Conservation (phyloP, 1,140 invertebrate species). For the Cyclargus thomasi region DNA sequence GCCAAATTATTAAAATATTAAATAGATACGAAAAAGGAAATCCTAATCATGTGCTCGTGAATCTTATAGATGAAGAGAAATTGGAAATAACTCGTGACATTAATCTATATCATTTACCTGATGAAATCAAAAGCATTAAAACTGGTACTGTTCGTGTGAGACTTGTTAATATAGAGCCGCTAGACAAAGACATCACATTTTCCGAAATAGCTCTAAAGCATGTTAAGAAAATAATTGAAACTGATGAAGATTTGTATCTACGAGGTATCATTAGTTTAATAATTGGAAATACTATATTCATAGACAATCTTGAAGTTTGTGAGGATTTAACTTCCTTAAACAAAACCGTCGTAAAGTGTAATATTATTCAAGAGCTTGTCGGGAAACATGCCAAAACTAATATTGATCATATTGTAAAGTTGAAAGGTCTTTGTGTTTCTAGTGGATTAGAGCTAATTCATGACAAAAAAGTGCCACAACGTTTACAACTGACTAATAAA, state of each 20-base stretch:
- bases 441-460: constrained; percentile 23
- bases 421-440: constrained; percentile 37
- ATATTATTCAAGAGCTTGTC: constrained; percentile 49
- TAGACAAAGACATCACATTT: constrained; percentile 58
- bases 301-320: constrained; percentile 58
- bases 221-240: constrained; percentile 43
- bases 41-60: constrained; percentile 52
- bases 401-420: constrained; percentile 42
- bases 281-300: constrained; percentile 54
- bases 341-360: constrained; percentile 45
- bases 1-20: constrained; percentile 58
- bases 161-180: constrained; percentile 54
- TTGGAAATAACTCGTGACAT: constrained; percentile 43
- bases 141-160: constrained; percentile 49
- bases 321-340: constrained; percentile 47
- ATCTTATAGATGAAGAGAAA: constrained; percentile 59
- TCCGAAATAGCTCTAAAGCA: constrained; percentile 42
- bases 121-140: constrained; percentile 49
- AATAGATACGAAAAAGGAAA: constrained; percentile 36
- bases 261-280: constrained; percentile 47
- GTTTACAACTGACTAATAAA: constrained; percentile 24
- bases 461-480: constrained; percentile 14
- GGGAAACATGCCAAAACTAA: constrained; percentile 43
- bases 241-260: constrained; percentile 46
- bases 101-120: constrained; percentile 56